A percentile compares a stretch with the other conserved stretches of the same genome.
These are phyloP conservation scores for Plecturocebus donacophilus DNA, from an alignment of 2,113 vertebrate genomes.

Conservation along the genomic window DNA sequence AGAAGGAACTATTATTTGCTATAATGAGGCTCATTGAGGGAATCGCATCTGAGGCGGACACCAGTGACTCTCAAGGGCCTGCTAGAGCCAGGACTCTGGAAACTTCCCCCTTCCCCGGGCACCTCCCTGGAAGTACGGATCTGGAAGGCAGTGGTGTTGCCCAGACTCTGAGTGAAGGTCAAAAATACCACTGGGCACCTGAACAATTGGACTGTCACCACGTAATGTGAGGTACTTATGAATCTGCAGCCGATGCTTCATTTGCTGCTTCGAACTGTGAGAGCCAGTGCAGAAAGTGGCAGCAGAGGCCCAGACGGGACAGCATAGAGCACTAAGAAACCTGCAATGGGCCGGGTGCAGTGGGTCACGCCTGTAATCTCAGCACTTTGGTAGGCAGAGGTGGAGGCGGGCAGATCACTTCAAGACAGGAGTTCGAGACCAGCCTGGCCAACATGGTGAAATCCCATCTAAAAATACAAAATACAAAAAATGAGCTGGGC, in stretches of 20 bases:
- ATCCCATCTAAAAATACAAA: no score
- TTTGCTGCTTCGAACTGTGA: background rate
- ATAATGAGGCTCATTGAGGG: background rate
- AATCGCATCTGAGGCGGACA: background rate
- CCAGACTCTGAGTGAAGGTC: background rate
- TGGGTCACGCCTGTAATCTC: no score
- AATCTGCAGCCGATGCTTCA: background rate
- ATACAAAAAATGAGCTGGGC: no score
- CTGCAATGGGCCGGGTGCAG: no score
- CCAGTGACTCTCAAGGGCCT: background rate
- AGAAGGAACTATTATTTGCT: background rate
- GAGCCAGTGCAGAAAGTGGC: background rate
- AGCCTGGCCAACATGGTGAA: no score
- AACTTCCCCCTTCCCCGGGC: no score
- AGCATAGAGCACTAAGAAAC: background rate
- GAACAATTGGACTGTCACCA: accelerated
- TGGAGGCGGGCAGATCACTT: no score
- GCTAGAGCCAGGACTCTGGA: background rate
- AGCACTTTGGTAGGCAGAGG: no score
- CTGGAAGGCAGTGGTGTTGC: background rate
- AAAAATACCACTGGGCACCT: background rate
- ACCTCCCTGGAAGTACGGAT: no score
- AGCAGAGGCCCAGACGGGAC: accelerated
- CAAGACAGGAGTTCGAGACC: no score
- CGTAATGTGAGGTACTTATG: background rate